Percentiles rank a stretch among this genome's conserved stretches.
Evolutionary conservation across 2,888 invertebrate species (phyloP).

Genomic region (Netelia melanura): DNA sequence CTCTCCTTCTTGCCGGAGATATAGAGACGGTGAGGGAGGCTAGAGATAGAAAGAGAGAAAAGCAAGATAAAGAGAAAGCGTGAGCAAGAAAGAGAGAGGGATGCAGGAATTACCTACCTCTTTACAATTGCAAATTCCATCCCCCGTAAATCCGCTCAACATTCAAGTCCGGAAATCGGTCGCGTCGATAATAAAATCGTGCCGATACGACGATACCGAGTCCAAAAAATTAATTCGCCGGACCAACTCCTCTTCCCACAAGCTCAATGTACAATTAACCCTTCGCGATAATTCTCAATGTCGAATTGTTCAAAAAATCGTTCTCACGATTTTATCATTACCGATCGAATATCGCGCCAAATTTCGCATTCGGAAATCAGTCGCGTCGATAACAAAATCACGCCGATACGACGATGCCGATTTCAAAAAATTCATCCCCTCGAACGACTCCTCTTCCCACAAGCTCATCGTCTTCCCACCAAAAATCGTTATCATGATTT

Average conservation of each 20-base stretch:
- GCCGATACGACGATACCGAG: not conserved
- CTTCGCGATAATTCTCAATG: not conserved
- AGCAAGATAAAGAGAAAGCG: slow-evolving; percentile 44
- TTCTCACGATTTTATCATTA: not conserved
- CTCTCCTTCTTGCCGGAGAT: slow-evolving; percentile 71
- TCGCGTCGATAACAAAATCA: no score
- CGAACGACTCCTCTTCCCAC: no score
- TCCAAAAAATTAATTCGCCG: not conserved
- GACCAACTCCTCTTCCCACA: not conserved
- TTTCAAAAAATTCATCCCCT: no score
- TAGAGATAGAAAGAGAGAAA: slow-evolving; percentile 39
- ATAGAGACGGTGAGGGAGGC: slow-evolving; percentile 31
- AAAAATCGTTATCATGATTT: not conserved
- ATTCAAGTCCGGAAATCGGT: not conserved
- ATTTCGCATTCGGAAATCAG: not conserved
- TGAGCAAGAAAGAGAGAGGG: not conserved
- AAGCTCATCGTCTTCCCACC: no score
- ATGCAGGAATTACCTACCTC: not conserved
- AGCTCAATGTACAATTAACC: no score
- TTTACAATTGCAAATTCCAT: not conserved
- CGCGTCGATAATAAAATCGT: slow-evolving; percentile 4
- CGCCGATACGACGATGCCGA: no score
- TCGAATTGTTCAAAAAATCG: not conserved
- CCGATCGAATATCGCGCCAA: not conserved
- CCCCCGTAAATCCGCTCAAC: not conserved